These are phyloP conservation scores for Lutraria lutraria DNA, from an alignment of 2,888 invertebrate genomes.

Conservation along the genomic window DNA sequence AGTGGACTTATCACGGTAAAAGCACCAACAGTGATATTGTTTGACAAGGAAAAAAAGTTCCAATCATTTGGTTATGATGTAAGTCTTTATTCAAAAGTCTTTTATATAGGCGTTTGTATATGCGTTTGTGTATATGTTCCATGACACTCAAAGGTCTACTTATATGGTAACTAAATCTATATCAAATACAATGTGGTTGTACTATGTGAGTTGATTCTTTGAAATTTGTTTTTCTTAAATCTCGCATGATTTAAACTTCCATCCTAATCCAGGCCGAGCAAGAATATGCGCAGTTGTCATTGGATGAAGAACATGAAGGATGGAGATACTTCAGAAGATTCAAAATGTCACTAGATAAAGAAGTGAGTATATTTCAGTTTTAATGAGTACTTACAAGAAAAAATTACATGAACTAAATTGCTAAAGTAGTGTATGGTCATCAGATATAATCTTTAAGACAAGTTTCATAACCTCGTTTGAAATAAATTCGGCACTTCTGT, in stretches of 20 bases:
- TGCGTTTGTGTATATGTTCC: too few species aligned
- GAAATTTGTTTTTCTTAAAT: too few species aligned
- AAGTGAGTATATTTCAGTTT: neutral
- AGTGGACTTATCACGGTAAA: constrained; percentile 33
- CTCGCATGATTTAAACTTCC: too few species aligned
- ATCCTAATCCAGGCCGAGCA: constrained; percentile 34
- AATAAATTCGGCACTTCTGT: neutral
- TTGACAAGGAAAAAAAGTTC: constrained; percentile 47
- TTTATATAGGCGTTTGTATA: too few species aligned
- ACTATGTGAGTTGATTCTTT: too few species aligned
- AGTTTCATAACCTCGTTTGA: neutral
- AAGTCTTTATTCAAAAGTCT: neutral
- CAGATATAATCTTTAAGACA: neutral
- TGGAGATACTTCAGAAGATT: constrained; percentile 58
- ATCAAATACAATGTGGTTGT: too few species aligned
- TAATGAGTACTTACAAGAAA: neutral
- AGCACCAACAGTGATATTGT: constrained; percentile 55
- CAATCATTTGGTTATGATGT: constrained; percentile 59
- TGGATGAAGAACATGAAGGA: constrained; percentile 47
- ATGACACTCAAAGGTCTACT: too few species aligned
- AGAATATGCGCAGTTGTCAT: constrained; percentile 51
- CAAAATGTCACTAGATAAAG: constrained; percentile 54
- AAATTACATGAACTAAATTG: neutral
- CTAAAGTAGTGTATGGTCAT: neutral
- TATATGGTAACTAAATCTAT: too few species aligned